Base-by-base conservation (phyloP, 1,140 invertebrate genomes). In the Manduca sexta region DNA sequence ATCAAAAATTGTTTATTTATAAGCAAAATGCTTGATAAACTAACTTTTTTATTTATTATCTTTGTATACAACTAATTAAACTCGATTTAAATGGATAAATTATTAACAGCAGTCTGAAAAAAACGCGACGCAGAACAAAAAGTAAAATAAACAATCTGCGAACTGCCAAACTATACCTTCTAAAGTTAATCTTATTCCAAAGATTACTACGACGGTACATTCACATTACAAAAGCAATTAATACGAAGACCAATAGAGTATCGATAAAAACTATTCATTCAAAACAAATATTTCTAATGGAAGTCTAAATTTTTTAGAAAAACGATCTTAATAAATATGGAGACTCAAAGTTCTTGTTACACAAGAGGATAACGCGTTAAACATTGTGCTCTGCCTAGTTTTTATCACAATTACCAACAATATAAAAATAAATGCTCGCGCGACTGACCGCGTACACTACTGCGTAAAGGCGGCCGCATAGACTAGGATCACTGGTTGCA, bases 401-500 rank as follows among this genome's bases (percentile, higher is more conserved):
- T 46, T 39, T 74, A 81, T 81, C 74, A 81, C 77, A 45, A 73
- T 67, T 51, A 67, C 49, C 64, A 77, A 77, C 65, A 70, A 73
- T 80, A 79, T 72, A 81, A 84, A 84, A 81, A 82, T 84, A 84
- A 84, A 84, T 84, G 81, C 81, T 81, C 50, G 54, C 60, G 60
- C 66, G 78, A 81, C 81, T 84, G 74, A 64, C 74, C 72, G 64
- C 45, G 33, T n/a, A 56, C 56, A 49, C 50, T 35, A 51, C 11
- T n/a, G 29, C 30, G 14, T 16, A 10, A 39, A 35, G 39, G 65
- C 71, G 74, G 75, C 61, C 73, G 60, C 63, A 58, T 49, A 71
- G 81, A 84, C 81, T 84, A 82, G 81, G 69, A 69, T 67, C 70
- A 81, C 76, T 82, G 76, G 73, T 73, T 39, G 63, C 65, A 62